These are phyloP conservation scores for Apolygus lucorum DNA, from an alignment of 1,140 invertebrate species.

Conservation along the genomic window DNA sequence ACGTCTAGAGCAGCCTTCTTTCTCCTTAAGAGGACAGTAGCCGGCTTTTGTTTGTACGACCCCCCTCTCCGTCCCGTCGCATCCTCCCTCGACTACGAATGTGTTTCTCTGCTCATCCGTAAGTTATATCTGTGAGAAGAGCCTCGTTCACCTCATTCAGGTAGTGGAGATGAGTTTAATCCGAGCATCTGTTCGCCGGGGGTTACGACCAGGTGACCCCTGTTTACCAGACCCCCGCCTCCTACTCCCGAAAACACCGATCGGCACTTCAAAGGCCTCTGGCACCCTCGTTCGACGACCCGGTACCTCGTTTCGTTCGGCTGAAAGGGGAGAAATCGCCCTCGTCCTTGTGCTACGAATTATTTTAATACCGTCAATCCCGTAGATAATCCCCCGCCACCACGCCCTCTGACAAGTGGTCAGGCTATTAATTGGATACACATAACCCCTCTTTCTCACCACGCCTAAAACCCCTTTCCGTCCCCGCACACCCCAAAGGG, in stretches of 20 bases:
- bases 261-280: conserved; percentile 12
- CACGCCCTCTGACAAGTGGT: neutral
- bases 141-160: neutral
- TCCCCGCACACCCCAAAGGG: neutral
- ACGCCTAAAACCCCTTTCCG: neutral
- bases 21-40: neutral
- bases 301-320: too few species aligned
- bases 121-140: conserved; percentile 16
- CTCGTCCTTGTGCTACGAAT: neutral
- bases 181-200: conserved; percentile 9
- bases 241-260: neutral
- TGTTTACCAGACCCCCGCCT: neutral
- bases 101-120: conserved; percentile 13
- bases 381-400: conserved; percentile 3
- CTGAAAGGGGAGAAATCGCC: neutral
- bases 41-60: neutral
- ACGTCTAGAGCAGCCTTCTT: neutral
- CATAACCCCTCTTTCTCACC: neutral
- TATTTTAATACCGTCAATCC: conserved; percentile 1
- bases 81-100: neutral
- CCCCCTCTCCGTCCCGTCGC: neutral
- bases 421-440: conserved; percentile 11
- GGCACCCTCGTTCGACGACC: neutral
- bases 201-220: conserved; percentile 1
- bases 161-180: conserved; percentile 14